Conservation (phyloP, 2,113 vertebrate genomes). For the Pyxicephalus adspersus region DNA sequence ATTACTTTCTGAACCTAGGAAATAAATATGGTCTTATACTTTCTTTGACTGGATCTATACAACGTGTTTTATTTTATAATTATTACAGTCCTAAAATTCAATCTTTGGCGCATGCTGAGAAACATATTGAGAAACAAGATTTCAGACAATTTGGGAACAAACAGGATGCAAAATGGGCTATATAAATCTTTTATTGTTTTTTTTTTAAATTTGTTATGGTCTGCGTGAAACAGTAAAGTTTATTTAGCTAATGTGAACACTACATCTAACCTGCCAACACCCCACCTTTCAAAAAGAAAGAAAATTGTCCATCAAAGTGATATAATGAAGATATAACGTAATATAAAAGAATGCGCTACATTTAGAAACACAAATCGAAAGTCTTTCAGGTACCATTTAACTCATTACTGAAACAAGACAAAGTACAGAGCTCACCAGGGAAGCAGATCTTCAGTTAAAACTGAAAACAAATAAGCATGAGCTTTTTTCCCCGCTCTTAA, state of each 20-base stretch:
- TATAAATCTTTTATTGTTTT: not conserved
- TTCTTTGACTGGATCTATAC: no score
- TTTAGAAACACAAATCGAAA: slow-evolving; percentile 32
- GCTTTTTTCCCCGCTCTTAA: not conserved
- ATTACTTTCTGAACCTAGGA: no score
- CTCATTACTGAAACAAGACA: slow-evolving; percentile 43
- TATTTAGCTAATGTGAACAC: slow-evolving; percentile 47
- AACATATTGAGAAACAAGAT: slow-evolving; percentile 12
- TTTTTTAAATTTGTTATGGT: not conserved
- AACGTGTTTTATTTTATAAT: not conserved
- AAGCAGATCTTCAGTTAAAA: not conserved
- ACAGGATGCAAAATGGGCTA: slow-evolving; percentile 26
- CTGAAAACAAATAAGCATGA: not conserved
- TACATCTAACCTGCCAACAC: not conserved
- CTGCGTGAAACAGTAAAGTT: slow-evolving; percentile 38
- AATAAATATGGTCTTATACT: no score
- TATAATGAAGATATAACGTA: slow-evolving; percentile 46
- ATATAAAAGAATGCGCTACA: slow-evolving; percentile 24
- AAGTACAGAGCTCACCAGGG: slow-evolving; percentile 43
- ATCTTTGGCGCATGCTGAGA: slow-evolving; percentile 9
- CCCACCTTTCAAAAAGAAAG: not conserved
- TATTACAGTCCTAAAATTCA: slow-evolving; percentile 2
- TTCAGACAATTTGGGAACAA: slow-evolving; percentile 22
- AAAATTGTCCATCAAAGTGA: slow-evolving; percentile 40
- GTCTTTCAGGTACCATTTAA: slow-evolving; percentile 41